Conservation (phyloP, 2,113 vertebrate genomes). For the Hippolais icterina region DNA sequence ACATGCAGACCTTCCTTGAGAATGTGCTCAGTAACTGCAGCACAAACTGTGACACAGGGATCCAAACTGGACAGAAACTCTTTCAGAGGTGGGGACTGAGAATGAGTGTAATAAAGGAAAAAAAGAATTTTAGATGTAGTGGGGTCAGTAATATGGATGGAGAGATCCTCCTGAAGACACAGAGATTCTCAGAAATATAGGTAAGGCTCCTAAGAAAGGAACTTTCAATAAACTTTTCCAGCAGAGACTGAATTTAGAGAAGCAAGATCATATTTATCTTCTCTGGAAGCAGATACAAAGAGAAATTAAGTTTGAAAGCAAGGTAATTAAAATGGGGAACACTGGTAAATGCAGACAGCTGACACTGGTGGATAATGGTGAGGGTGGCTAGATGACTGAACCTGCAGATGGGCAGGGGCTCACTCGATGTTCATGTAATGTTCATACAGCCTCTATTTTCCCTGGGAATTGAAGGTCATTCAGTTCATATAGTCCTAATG, state of each 20-base stretch:
- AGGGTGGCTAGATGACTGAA: not conserved
- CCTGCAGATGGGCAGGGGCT: not conserved
- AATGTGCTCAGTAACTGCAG: not conserved
- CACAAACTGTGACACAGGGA: not conserved
- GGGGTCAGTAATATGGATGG: not conserved
- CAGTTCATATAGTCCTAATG: not conserved
- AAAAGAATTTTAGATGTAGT: not conserved
- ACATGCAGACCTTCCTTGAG: not conserved
- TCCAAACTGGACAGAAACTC: not conserved
- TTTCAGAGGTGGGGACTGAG: not conserved
- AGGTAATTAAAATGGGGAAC: not conserved
- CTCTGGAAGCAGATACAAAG: not conserved
- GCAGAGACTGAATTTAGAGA: not conserved
- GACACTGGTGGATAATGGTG: not conserved
- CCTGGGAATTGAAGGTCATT: not conserved
- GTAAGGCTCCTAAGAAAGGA: not conserved
- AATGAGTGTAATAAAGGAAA: not conserved
- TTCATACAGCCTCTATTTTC: not conserved
- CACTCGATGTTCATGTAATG: not conserved
- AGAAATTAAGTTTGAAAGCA: not conserved
- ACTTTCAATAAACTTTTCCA: not conserved
- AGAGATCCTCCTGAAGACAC: not conserved
- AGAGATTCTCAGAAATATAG: not conserved
- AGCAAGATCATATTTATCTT: not conserved
- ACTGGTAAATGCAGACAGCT: not conserved